Conservation (phyloP, 2,113 vertebrate genomes). For the Pituophis catenifer region DNA sequence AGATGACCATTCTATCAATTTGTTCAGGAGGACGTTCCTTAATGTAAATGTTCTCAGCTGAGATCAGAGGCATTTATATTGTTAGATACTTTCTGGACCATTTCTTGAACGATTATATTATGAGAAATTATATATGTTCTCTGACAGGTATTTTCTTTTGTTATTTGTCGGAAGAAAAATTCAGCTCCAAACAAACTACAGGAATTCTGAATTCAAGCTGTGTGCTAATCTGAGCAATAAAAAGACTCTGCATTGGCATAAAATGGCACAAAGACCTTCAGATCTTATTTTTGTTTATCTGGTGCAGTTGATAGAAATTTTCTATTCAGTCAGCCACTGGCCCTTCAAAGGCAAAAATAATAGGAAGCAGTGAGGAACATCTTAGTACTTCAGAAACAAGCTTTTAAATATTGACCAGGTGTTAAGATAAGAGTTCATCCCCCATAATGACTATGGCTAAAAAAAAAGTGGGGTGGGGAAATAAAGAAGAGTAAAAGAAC, state of each 20-base stretch:
- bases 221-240: slow-evolving; percentile 6
- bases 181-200: neutral
- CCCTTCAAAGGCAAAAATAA: slow-evolving; percentile 60
- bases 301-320: slow-evolving; percentile 55
- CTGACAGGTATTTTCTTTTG: neutral
- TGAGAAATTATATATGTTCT: neutral
- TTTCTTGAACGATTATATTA: neutral
- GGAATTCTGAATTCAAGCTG: neutral
- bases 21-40: neutral
- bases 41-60: neutral
- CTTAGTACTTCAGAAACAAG: slow-evolving; percentile 64
- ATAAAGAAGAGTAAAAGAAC: slow-evolving; percentile 37
- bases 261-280: slow-evolving; percentile 49
- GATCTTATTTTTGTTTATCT: slow-evolving; percentile 48
- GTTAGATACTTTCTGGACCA: neutral
- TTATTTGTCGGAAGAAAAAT: neutral
- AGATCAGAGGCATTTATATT: neutral
- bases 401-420: slow-evolving; percentile 65
- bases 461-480: neutral
- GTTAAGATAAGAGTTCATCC: slow-evolving; percentile 48
- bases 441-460: slow-evolving; percentile 48
- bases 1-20: neutral
- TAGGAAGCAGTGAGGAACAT: slow-evolving; percentile 49
- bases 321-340: slow-evolving; percentile 62
- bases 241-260: neutral